Evolutionary conservation across 2,113 vertebrate genomes (phyloP).

Genomic region (Vulpes vulpes): DNA sequence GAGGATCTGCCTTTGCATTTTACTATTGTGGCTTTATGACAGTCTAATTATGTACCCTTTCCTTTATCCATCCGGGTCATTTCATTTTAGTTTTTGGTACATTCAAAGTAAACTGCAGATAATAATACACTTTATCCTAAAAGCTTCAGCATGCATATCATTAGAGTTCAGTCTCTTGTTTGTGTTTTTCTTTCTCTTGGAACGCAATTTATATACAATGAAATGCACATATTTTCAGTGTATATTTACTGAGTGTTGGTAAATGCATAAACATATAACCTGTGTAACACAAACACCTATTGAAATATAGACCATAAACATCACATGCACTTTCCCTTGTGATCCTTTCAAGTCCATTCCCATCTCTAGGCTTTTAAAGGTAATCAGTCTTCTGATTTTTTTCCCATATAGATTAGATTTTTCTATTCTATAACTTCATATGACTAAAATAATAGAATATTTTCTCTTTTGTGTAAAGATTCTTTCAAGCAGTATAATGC

Average conservation of each 20-base stretch:
- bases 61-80: background rate
- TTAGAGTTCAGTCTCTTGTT: background rate
- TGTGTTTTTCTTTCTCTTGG: background rate
- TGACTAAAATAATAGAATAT: background rate
- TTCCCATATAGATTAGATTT: background rate
- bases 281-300: background rate
- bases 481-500: background rate
- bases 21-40: background rate
- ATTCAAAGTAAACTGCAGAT: background rate
- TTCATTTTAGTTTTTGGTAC: background rate
- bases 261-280: background rate
- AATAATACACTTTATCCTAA: background rate
- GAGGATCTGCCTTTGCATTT: background rate
- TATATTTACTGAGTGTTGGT: background rate
- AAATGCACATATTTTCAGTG: background rate
- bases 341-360: background rate
- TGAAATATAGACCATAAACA: background rate
- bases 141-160: background rate
- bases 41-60: background rate
- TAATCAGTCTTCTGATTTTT: background rate
- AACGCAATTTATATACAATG: background rate
- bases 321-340: background rate
- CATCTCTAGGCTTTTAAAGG: background rate
- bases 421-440: background rate
- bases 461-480: background rate